phyloP scores from a whole-genome alignment of 2,797 vertebrate species.

The Sebastes steindachneri region DNA sequence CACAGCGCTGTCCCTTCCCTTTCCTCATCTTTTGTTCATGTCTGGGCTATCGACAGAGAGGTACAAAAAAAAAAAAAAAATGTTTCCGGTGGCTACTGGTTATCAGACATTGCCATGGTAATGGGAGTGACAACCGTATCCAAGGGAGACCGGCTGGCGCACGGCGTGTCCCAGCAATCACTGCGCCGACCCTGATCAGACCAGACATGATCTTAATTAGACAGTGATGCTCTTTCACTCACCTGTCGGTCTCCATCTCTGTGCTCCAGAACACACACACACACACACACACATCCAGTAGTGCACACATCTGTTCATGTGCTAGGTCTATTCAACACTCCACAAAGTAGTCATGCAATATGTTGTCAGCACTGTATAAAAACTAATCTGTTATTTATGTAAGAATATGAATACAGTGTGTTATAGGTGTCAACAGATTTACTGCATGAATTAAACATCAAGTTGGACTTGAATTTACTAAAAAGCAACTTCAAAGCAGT shows the following conservation, averaged over 20 bases:
- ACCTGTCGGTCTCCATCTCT: slow-evolving; percentile 59
- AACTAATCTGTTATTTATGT: background rate
- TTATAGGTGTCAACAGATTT: background rate
- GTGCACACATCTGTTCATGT: background rate
- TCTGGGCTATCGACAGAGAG: slow-evolving; percentile 54
- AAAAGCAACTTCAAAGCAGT: slow-evolving; percentile 3
- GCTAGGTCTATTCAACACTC: background rate
- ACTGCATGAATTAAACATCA: background rate
- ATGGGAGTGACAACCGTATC: slow-evolving; percentile 78
- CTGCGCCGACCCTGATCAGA: slow-evolving; percentile 63
- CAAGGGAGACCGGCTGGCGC: slow-evolving; percentile 63
- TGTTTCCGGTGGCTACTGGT: slow-evolving; percentile 54
- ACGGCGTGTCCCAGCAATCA: slow-evolving; percentile 59
- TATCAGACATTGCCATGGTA: slow-evolving; percentile 64
- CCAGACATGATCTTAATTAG: slow-evolving; percentile 75
- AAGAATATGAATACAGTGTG: background rate
- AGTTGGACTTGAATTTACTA: background rate
- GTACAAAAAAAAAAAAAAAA: background rate
- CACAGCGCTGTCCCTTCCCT: slow-evolving; percentile 70
- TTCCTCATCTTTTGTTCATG: slow-evolving; percentile 82
- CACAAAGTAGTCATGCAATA: background rate
- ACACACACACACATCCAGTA: background rate
- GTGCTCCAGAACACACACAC: background rate
- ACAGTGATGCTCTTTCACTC: slow-evolving; percentile 61
- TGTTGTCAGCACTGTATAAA: background rate